Percentiles rank a stretch among this genome's conserved stretches.
These are phyloP conservation scores for Oenanthe melanoleuca DNA, from an alignment of 2,113 vertebrate species.

Conservation along the genomic window DNA sequence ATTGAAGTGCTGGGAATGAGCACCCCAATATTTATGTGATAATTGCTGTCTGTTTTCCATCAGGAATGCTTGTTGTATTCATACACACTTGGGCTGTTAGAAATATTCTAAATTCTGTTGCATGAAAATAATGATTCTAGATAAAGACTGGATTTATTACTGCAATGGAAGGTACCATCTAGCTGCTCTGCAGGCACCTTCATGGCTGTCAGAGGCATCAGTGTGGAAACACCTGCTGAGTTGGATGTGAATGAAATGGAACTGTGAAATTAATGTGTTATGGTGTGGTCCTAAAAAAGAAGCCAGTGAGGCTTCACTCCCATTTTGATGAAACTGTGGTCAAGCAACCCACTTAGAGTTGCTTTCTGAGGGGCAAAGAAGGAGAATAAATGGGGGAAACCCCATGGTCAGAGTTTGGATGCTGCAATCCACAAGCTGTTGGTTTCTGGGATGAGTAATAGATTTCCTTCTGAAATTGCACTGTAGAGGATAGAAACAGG, in stretches of 20 bases:
- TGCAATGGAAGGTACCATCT: neutral
- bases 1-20: neutral
- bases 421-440: neutral
- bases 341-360: rapidly evolving
- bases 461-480: neutral
- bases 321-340: neutral
- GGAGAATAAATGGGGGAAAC: neutral
- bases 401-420: neutral
- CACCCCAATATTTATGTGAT: rapidly evolving
- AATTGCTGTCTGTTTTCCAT: neutral
- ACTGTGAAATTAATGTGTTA: neutral
- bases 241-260: neutral
- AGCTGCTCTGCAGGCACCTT: neutral
- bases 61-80: neutral
- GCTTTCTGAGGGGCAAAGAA: neutral
- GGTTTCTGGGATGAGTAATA: neutral
- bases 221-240: neutral
- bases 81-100: neutral
- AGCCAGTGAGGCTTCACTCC: neutral
- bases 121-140: neutral
- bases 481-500: neutral
- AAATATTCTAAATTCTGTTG: neutral
- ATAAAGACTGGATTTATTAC: neutral
- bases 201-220: neutral
- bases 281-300: neutral